A percentile compares a stretch with the other conserved stretches of the same genome.
These are phyloP conservation scores for Drosophila percnosoma DNA, from an alignment of 2,888 invertebrate species.

Conservation along the genomic window DNA sequence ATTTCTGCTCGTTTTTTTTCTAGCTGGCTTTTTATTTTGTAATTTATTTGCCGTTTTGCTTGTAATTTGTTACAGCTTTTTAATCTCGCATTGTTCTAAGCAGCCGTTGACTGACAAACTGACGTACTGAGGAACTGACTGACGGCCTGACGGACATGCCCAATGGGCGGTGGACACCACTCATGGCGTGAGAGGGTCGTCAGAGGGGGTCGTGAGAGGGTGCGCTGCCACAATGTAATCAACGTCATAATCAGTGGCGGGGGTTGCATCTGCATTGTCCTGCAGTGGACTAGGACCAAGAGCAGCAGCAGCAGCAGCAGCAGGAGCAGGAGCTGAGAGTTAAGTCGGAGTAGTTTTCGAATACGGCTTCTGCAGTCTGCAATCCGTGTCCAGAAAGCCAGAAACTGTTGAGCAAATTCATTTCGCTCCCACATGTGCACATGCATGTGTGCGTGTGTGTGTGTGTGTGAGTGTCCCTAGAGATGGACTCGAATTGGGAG, in stretches of 20 bases:
- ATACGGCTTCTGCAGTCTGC: slow-evolving; percentile 12
- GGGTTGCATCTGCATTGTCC: slow-evolving; percentile 61
- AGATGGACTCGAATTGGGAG: slow-evolving; percentile 34
- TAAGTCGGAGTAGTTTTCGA: slow-evolving; percentile 40
- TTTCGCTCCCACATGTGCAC: slow-evolving; percentile 50
- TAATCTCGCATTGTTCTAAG: slow-evolving; percentile 76
- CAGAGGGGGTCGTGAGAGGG: neutral
- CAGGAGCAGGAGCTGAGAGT: slow-evolving; percentile 2
- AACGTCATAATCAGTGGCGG: slow-evolving; percentile 73
- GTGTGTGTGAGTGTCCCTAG: slow-evolving; percentile 17
- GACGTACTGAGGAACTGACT: slow-evolving; percentile 42
- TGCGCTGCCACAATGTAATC: slow-evolving; percentile 69
- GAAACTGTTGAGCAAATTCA: slow-evolving; percentile 62
- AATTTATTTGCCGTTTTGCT: slow-evolving; percentile 77
- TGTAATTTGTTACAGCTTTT: slow-evolving; percentile 78
- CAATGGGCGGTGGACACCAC: slow-evolving; percentile 15
- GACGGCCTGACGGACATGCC: slow-evolving; percentile 28
- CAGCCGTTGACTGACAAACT: slow-evolving; percentile 65
- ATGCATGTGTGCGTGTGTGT: neutral
- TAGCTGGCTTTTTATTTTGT: slow-evolving; percentile 56
- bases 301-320: too few relatives aligned
- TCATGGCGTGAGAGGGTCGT: neutral
- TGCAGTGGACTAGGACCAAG: slow-evolving; percentile 34
- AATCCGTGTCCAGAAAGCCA: slow-evolving; percentile 17
- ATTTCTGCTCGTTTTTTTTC: slow-evolving; percentile 19